Base-by-base conservation (phyloP, 2,113 vertebrate species). In the Monopterus albus region DNA sequence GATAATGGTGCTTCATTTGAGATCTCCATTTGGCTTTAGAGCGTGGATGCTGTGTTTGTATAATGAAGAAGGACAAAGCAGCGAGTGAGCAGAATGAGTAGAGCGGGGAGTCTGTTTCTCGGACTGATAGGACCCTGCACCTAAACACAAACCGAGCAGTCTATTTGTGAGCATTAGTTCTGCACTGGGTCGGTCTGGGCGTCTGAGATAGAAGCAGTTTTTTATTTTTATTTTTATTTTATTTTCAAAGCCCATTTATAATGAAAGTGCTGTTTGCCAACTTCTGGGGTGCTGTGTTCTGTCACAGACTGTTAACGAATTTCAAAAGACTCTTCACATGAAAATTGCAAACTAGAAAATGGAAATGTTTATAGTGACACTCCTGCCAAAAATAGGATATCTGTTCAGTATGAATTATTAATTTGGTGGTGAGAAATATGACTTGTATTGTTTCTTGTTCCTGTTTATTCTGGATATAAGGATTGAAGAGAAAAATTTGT, bases 161-260 rank as follows among this genome's bases (percentile, higher is more conserved):
- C 21, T 51, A 25, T 66, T 40, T 71, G 31, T 23, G 57, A 78
- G 46, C 62, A 33, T 46, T 40, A 46, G 18, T 53, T 57, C 50
- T 69, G 43, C 25, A 38, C 59, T 66, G 38, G 26, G 40, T 70
- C 17, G 4, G 53, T 55, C 67, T 68, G 36, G 49, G 59, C 6
- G 4, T 14, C 20, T 28, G 33, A 75, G 45, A 70, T 53, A 64
- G 59, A 53, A 51, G 36, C 70, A 1, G 21, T 65, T 82, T 72
- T 46, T 61, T 42, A n/a, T n/a, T n/a, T n/a, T n/a, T n/a, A n/a
- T n/a, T n/a, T n/a, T n/a, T n/a, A n/a, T n/a, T n/a, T n/a, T n/a
- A 46, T 75, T 86, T 85, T 83, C 70, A 79, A 50, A 79, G 57
- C 62, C 58, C 49, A n/a, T 83, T 87, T 75, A 74, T 81, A 62